Evolutionary conservation across 2,113 vertebrate genomes (phyloP).

Genomic region (Aspiorhynchus laticeps): DNA sequence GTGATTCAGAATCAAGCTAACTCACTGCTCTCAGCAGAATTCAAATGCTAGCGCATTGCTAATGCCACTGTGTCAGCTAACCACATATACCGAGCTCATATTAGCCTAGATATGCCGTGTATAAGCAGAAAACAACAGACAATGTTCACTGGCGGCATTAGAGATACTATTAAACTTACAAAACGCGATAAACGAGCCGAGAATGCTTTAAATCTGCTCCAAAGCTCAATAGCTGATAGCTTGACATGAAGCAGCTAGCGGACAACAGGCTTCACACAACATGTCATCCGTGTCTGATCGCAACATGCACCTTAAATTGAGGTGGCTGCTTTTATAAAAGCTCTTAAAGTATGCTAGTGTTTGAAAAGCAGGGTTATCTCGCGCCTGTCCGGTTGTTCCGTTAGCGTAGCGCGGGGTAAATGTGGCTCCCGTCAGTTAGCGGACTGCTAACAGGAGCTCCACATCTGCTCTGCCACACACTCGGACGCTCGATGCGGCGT

Average conservation of each 20-base stretch:
- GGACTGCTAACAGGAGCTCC: not conserved
- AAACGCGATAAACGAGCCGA: not conserved
- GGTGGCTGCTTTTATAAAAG: not conserved
- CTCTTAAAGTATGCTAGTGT: not conserved
- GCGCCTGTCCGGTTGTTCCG: not conserved
- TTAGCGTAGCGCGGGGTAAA: constrained; percentile 8
- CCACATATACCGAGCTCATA: not conserved
- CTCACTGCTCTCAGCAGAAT: not conserved
- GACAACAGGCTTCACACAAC: constrained; percentile 25
- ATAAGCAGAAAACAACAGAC: not conserved
- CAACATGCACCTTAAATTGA: not conserved
- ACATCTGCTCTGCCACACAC: constrained; percentile 8
- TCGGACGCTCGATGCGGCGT: not conserved
- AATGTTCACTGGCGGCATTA: not conserved
- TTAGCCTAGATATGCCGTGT: not conserved
- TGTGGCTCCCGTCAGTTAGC: constrained; percentile 45
- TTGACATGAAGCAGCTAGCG: constrained; percentile 22
- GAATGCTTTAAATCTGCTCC: not conserved
- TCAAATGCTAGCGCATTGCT: constrained; percentile 13
- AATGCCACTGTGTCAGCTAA: constrained; percentile 5
- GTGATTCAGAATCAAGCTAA: not conserved
- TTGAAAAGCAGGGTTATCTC: not conserved
- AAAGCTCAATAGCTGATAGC: constrained; percentile 4
- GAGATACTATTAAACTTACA: not conserved
- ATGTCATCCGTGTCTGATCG: constrained; percentile 16